Evolutionary conservation across 2,113 vertebrate genomes (phyloP).

Genomic region (Diphyllodes magnificus): DNA sequence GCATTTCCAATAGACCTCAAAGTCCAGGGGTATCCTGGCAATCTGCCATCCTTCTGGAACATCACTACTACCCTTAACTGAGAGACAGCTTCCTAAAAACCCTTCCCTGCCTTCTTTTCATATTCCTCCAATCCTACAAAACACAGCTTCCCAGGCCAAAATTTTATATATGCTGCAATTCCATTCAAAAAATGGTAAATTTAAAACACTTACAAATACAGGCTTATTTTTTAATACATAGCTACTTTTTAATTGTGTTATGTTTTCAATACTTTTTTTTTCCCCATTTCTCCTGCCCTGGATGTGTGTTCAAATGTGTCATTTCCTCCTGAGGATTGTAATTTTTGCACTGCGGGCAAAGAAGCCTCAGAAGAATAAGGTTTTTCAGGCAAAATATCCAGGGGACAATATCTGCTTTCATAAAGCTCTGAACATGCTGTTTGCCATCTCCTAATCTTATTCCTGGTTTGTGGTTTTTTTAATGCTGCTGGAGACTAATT

Average conservation of each 20-base stretch:
- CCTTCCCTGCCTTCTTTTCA: not conserved
- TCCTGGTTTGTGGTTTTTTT: not conserved
- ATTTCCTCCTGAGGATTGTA: not conserved
- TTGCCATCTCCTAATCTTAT: constrained; percentile 34
- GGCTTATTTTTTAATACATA: not conserved
- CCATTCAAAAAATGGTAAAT: rapidly evolving
- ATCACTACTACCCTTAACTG: not conserved
- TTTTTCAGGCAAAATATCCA: constrained; percentile 3
- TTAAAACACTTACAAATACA: not conserved
- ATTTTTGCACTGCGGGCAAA: not conserved
- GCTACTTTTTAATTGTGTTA: not conserved
- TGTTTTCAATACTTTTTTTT: not conserved
- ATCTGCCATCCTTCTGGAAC: not conserved
- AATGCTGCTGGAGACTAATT: constrained; percentile 24
- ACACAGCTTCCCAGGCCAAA: not conserved
- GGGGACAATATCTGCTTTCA: constrained; percentile 36
- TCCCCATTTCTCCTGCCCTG: not conserved
- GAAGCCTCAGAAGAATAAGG: not conserved
- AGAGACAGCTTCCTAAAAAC: not conserved
- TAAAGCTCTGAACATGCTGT: not conserved
- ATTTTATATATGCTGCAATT: not conserved
- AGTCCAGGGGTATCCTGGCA: not conserved
- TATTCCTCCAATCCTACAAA: not conserved
- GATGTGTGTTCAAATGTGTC: not conserved
- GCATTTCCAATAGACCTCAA: not conserved